Evolutionary conservation across 2,113 vertebrate species (phyloP), one percentile per base, ranked within the genome.

Genomic region (Machaerirhynchus nigripectus): DNA sequence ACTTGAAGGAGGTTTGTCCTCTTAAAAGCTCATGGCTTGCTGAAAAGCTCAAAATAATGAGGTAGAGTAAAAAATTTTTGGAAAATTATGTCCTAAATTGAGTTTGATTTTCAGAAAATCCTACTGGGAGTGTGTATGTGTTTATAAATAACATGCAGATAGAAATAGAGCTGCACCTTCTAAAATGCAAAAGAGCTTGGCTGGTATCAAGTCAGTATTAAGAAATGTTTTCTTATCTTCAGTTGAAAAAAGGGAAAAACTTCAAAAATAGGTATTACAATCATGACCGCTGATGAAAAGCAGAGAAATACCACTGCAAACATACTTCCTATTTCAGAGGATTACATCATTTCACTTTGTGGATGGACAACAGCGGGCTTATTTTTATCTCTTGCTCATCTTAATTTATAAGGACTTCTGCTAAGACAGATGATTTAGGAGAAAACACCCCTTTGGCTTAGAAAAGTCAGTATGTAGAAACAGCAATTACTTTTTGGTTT

Each of bases 381-480:
- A 85, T 83, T 87, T 96, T 94, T 69, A 35, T 56, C 84, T 82
- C 70, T 78, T 87, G 70, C 28, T 96, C 87, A 82, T 91, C n/a
- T 6, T 76, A 23, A 71, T 56, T 76, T 60, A 89, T 95, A 68
- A 78, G 13, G n/a, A 75, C 59, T 68, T 68, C 40, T 61, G 65
- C 24, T 44, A 55, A 90, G 52, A 84, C 4, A 78, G 52, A 52
- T 52, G 2, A 71, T n/a, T 44, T 37, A 50, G 31, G 40, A 91
- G 40, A 84, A 89, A 95, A 49, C 11, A 84, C 6, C 35, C 35
- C 68, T 70, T 70, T 6, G 27, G 40, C 56, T 84, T 67, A 47
- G 19, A 31, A 88, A 81, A 90, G 6, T 19, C 57, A 55, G 53
- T 13, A 68, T 4, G 15, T 37, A 74, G 75, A 78, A 93, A 7